Conservation (phyloP, 1,140 invertebrate species). For the Dendroctonus ponderosae region DNA sequence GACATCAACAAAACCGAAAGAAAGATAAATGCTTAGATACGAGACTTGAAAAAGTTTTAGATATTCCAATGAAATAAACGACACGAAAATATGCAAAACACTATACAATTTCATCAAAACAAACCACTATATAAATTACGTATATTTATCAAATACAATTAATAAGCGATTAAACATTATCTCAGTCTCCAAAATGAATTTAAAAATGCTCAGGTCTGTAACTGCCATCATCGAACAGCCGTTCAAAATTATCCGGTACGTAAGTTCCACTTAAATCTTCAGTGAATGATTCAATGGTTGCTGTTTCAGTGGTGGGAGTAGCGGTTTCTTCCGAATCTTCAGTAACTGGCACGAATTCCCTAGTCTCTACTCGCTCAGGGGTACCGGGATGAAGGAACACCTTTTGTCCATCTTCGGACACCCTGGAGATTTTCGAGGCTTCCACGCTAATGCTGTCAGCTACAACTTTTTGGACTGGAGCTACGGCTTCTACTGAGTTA, state of each 20-base stretch:
- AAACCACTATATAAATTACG: too few species aligned
- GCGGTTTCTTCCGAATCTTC: slow-evolving; percentile 12
- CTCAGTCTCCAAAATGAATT: not conserved
- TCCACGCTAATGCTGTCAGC: not conserved
- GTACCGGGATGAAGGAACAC: slow-evolving; percentile 14
- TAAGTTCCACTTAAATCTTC: slow-evolving; percentile 32
- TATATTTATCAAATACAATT: too few species aligned
- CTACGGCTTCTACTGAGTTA: not conserved
- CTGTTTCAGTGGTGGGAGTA: not conserved
- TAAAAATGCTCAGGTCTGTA: slow-evolving; percentile 34
- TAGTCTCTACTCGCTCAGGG: slow-evolving; percentile 5
- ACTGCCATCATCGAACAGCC: slow-evolving; percentile 45
- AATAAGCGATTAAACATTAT: too few species aligned
- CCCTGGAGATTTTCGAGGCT: not conserved
- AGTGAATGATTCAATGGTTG: not conserved
- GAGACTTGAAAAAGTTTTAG: too few species aligned
- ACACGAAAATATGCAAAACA: too few species aligned
- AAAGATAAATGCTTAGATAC: too few species aligned
- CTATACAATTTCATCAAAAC: too few species aligned
- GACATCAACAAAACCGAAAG: too few species aligned
- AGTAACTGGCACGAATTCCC: slow-evolving; percentile 11
- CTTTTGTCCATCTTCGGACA: not conserved
- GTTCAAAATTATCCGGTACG: slow-evolving; percentile 42
- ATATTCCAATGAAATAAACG: too few species aligned
- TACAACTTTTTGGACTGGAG: slow-evolving; percentile 2